Evolutionary conservation across 1,140 invertebrate species (phyloP), one percentile per base, ranked within the genome.

Genomic region (Listronotus oregonensis): DNA sequence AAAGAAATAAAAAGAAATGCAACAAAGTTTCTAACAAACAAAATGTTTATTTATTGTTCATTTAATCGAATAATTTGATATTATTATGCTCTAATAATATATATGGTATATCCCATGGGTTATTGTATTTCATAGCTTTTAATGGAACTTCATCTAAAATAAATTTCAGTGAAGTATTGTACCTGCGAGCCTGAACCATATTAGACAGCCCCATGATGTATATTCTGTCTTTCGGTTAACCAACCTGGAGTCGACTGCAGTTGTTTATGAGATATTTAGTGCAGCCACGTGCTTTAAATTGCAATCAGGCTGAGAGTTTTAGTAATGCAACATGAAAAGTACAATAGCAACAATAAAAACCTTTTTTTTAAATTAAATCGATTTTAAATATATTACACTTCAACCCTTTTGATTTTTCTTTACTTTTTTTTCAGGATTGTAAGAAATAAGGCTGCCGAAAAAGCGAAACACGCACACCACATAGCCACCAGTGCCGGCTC

Each of bases 401-500:
- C n/a, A n/a, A n/a, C n/a, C n/a, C n/a, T n/a, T n/a, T n/a, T n/a
- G n/a, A n/a, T n/a, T n/a, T n/a, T n/a, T n/a, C n/a, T n/a, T n/a
- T n/a, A n/a, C n/a, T n/a, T n/a, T 72, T 76, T 73, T 80, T 79
- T 6, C 81, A 97, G 94, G 83, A 97, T 97, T 81, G 95, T 97
- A 46, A 85, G 95, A 61, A 97, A 97, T 82, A 97, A 97, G 77
- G 95, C 95, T 10, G 95, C 94, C 5, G 95, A 97, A 81, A 96
- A 96, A 77, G 94, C 94, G 73, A 97, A 97, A 79, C 90, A 94
- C 75, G 91, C 91, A 27, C 90, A 93, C 79, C 89, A 92, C 72
- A 88, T 86, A 83, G 80, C 89, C 81, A 81, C 85, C 69, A 81
- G 80, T 66, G 80, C 75, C 76, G 82, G 84, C 69, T 79, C 63